Evolutionary conservation across 2,888 invertebrate genomes (phyloP), one percentile per base, ranked within the genome.

Genomic region (Slavum lentiscoides): DNA sequence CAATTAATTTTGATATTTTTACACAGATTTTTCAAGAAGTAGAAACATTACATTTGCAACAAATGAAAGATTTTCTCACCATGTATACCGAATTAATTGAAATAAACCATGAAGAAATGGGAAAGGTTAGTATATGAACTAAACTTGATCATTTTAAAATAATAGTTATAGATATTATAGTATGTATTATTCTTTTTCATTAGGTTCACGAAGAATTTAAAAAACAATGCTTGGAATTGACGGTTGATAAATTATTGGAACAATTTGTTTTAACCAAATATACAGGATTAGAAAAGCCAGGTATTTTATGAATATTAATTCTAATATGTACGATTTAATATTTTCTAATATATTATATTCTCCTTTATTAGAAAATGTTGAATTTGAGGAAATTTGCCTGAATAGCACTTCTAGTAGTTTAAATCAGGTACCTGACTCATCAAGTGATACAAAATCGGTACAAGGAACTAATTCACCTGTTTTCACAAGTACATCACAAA

Each of bases 51-150:
- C 97, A 97, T 88, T 88, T 97, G 84, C 92, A 92, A 84, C 95
- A 96, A 87, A 97, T 98, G 96, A 96, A 96, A 86, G 94, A 96
- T 85, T 97, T 97, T 89, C 90, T 97, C 62, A 94, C 93, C 85
- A 92, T 91, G 8, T 97, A 96, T 87, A 92, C 94, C 82, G 93
- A 94, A 85, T 91, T 95, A 83, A 90, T 95, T 84, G 94, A 96
- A 85, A 92, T 92, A 85, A 95, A 95, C 86, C 95, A 96, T 87
- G 94, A 94, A 85, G 91, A 95, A 86, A 93, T 96, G 87, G 96
- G 96, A 62, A 93, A 94, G 87, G 90, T 90, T 85, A 84, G 85
- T 72, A 55, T 4, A 53, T 13, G 30, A 74, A 55, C 30, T 53
- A n/a, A n/a, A 64, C n/a, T 74, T 49, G 39, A 21, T 53, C 49